These are phyloP conservation scores for Orchestes rusci DNA, from an alignment of 2,888 invertebrate species.

Conservation along the genomic window DNA sequence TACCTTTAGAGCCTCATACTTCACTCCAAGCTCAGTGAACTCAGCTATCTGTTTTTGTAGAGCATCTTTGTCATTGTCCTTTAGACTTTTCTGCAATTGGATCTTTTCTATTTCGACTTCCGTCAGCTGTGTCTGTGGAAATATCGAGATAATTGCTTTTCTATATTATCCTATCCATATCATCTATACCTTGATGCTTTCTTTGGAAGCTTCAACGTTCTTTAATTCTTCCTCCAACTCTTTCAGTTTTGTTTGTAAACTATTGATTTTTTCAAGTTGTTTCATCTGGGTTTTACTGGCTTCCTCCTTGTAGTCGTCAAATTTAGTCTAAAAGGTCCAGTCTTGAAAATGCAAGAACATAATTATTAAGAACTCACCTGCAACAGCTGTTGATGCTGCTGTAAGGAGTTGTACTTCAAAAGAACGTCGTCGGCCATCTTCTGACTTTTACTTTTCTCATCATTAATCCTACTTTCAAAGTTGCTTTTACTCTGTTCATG, in stretches of 20 bases:
- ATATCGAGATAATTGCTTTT: neutral
- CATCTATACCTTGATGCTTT: conserved; percentile 45
- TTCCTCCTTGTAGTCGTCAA: conserved; percentile 48
- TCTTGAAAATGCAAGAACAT: neutral
- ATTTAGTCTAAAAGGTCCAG: conserved; percentile 42
- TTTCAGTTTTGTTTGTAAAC: conserved; percentile 45
- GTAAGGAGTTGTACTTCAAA: conserved; percentile 48
- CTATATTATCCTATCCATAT: no score
- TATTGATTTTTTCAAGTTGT: conserved; percentile 46
- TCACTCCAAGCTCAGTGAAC: no score
- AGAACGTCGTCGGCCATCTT: conserved; percentile 47
- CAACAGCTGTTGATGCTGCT: conserved; percentile 50
- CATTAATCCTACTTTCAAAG: conserved; percentile 45
- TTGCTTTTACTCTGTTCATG: conserved; percentile 48
- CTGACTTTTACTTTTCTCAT: conserved; percentile 46
- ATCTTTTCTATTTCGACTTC: conserved; percentile 38
- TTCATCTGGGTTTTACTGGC: conserved; percentile 45
- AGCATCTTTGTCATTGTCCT: conserved; percentile 27
- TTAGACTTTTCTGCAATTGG: conserved; percentile 35
- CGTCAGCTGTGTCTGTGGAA: conserved; percentile 38
- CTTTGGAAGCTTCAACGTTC: conserved; percentile 38
- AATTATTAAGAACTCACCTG: conserved; percentile 35
- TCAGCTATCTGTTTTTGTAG: no score
- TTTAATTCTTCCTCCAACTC: conserved; percentile 46
- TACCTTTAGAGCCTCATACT: conserved; percentile 35